phyloP scores from a whole-genome alignment of 2,888 invertebrate genomes.

The Megastigmus dorsalis region DNA sequence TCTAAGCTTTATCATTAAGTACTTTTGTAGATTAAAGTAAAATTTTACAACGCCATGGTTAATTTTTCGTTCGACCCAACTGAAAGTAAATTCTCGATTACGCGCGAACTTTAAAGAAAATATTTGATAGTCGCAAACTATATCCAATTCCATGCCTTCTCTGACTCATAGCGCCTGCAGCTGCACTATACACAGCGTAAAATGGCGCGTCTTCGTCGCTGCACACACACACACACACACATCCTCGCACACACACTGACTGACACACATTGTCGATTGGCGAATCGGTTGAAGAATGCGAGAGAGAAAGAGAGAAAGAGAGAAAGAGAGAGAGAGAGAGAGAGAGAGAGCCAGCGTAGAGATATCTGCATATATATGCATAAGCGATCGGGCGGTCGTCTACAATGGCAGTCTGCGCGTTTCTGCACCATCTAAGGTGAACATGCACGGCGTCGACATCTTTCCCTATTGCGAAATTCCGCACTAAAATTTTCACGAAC shows the following conservation, averaged over 20 bases:
- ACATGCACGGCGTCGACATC: not conserved
- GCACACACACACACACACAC: not conserved
- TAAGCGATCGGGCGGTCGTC: not conserved
- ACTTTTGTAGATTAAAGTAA: too few relatives aligned
- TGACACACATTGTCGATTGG: too few relatives aligned
- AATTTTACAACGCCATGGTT: not conserved
- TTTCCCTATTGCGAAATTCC: conserved; percentile 51
- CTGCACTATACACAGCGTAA: not conserved
- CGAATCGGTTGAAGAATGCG: not conserved
- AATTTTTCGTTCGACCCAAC: not conserved
- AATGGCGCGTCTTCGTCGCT: not conserved
- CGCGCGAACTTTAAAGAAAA: too few relatives aligned
- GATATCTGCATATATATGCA: too few relatives aligned
- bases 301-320: too few relatives aligned
- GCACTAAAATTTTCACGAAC: conserved; percentile 33
- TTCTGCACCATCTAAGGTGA: not conserved
- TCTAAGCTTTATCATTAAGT: too few relatives aligned
- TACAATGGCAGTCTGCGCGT: not conserved
- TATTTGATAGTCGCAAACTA: too few relatives aligned
- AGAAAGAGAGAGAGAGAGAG: too few relatives aligned
- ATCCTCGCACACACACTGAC: not conserved
- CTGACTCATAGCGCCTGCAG: conserved; percentile 3
- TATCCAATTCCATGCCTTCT: too few relatives aligned
- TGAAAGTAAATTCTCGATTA: not conserved
- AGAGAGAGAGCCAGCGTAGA: too few relatives aligned